phyloP scores from a whole-genome alignment of 2,797 vertebrate species.

The Poeciliopsis turneri region DNA sequence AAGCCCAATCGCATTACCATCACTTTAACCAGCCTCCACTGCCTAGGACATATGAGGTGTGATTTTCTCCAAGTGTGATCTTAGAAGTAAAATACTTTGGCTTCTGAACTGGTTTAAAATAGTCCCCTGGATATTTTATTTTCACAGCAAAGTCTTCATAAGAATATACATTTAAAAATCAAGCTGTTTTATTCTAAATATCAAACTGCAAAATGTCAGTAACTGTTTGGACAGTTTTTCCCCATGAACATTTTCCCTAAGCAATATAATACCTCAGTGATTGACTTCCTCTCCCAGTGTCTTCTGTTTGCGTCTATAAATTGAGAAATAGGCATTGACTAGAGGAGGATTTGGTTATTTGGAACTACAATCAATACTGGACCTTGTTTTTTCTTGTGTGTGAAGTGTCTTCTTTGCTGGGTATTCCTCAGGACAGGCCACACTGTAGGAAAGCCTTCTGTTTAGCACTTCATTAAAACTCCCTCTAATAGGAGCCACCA shows the following conservation, averaged over 20 bases:
- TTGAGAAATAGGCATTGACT: constrained; percentile 77
- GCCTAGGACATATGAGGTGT: constrained; percentile 37
- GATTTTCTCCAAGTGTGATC: constrained; percentile 28
- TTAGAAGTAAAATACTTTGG: constrained; percentile 22
- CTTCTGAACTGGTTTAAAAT: background rate
- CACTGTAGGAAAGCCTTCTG: constrained; percentile 84
- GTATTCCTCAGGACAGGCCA: constrained; percentile 77
- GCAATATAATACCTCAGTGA: constrained; percentile 53
- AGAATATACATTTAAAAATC: background rate
- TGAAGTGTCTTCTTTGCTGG: constrained; percentile 74
- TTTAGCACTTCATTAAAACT: constrained; percentile 94
- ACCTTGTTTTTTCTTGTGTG: constrained; percentile 72
- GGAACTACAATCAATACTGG: constrained; percentile 79
- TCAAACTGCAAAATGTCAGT: background rate
- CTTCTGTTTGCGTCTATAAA: constrained; percentile 72
- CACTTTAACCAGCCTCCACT: constrained; percentile 75
- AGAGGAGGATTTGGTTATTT: constrained; percentile 78
- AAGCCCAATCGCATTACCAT: constrained; percentile 81
- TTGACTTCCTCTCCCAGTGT: constrained; percentile 75
- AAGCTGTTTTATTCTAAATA: background rate
- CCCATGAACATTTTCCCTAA: constrained; percentile 46
- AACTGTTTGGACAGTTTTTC: constrained; percentile 36
- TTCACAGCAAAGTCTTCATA: background rate
- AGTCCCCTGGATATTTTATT: background rate
- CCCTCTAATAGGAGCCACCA: constrained; percentile 89